Evolutionary conservation across 2,113 vertebrate genomes (phyloP).

Genomic region (Eulemur rufifrons): DNA sequence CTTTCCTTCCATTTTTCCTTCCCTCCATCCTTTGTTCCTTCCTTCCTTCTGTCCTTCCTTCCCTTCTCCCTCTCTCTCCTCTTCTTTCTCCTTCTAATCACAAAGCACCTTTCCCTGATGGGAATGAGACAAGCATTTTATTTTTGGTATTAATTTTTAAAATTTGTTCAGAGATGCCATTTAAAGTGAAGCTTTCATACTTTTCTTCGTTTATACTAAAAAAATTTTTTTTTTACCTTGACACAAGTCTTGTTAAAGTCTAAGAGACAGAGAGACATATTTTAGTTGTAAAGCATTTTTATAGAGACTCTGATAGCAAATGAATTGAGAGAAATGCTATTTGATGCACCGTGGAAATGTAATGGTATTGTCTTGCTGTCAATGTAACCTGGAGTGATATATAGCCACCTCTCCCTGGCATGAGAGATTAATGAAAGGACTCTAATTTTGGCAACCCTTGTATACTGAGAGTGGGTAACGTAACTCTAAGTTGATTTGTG

Average conservation of each 20-base stretch:
- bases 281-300: slow-evolving; percentile 43
- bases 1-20: neutral
- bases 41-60: neutral
- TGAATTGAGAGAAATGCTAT: slow-evolving; percentile 48
- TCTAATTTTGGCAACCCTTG: slow-evolving; percentile 63
- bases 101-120: neutral
- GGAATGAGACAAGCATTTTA: neutral
- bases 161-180: slow-evolving; percentile 32
- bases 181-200: neutral
- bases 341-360: slow-evolving; percentile 24
- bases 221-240: neutral
- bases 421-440: slow-evolving; percentile 72
- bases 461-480: neutral
- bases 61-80: neutral
- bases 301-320: slow-evolving; percentile 43
- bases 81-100: neutral
- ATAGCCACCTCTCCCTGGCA: slow-evolving; percentile 27
- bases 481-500: slow-evolving; percentile 53
- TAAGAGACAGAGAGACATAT: slow-evolving; percentile 20
- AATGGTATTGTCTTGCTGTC: slow-evolving; percentile 64
- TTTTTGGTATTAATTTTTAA: neutral
- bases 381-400: slow-evolving; percentile 53
- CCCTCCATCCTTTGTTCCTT: neutral
- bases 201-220: slow-evolving; percentile 34
- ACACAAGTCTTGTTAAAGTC: slow-evolving; percentile 33